Evolutionary conservation across 30 jellyfish, hydroid and myxozoan genomes (phyloP).

Genomic region (Turritopsis dohrnii): DNA sequence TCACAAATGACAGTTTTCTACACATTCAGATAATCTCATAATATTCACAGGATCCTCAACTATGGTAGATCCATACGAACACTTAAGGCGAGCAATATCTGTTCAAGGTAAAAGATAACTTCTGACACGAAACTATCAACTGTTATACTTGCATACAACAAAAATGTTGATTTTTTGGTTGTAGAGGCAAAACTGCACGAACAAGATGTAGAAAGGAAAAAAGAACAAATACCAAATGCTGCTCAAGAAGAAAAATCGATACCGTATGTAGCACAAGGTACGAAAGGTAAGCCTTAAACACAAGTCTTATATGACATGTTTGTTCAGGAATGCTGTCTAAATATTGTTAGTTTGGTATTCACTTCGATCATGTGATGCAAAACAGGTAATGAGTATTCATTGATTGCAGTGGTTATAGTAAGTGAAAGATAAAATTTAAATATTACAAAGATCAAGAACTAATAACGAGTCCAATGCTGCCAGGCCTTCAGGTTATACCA

Average conservation of each 20-base stretch:
- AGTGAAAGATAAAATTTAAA: no score
- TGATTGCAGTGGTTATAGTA: no score
- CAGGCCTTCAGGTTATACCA: no score
- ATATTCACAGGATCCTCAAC: not conserved
- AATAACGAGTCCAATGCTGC: no score
- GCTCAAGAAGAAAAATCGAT: not conserved
- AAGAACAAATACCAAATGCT: not conserved
- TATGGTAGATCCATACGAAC: conserved; percentile 11
- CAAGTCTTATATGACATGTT: no score
- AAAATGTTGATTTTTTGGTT: not conserved
- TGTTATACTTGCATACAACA: not conserved
- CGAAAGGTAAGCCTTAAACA: not conserved
- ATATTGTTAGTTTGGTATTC: not conserved
- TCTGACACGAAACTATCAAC: not conserved
- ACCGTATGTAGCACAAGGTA: not conserved
- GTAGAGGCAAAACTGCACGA: not conserved
- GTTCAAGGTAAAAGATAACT: not conserved
- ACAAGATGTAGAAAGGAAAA: not conserved
- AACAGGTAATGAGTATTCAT: no score
- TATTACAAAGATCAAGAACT: no score
- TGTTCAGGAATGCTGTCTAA: not conserved
- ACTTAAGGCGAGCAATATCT: not conserved
- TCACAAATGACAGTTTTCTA: not conserved
- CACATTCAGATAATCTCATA: no score
- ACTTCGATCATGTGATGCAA: no score